Conservation (phyloP, 2,113 vertebrate species). For the Chunga burmeisteri region DNA sequence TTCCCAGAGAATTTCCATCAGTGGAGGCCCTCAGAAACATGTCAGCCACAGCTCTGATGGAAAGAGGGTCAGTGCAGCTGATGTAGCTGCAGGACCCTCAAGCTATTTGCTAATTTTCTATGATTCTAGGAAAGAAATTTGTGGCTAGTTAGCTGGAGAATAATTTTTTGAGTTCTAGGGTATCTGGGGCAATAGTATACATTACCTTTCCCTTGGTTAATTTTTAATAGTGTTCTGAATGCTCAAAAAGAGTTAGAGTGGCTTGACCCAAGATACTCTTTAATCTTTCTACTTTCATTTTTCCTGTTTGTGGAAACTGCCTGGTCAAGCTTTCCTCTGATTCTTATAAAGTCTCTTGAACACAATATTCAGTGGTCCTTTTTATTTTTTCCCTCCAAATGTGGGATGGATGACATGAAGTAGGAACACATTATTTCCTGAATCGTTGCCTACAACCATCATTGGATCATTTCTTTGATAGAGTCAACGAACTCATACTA, state of each 20-base stretch:
- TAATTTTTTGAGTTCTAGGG: not conserved
- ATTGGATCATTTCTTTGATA: not conserved
- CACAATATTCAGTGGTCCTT: not conserved
- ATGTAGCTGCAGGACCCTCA: not conserved
- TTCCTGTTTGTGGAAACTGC: not conserved
- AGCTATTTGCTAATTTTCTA: not conserved
- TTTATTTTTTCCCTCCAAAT: not conserved
- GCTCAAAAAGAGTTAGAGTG: not conserved
- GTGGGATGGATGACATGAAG: not conserved
- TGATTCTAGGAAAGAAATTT: not conserved
- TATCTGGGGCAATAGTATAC: not conserved
- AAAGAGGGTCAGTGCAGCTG: not conserved
- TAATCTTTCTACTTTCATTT: not conserved
- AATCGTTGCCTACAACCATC: not conserved
- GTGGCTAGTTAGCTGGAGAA: not conserved
- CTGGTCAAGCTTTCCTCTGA: not conserved
- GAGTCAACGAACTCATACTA: not conserved
- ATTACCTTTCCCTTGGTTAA: not conserved
- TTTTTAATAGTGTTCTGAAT: constrained; percentile 11
- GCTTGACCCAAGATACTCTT: not conserved
- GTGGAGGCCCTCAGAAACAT: not conserved
- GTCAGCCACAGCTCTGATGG: not conserved
- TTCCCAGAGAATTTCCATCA: not conserved
- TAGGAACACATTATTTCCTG: not conserved
- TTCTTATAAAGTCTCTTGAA: not conserved